A percentile compares a stretch with the other conserved stretches of the same genome.
Evolutionary conservation across 2,797 vertebrate species (phyloP).

Genomic region (Lithobates pipiens): DNA sequence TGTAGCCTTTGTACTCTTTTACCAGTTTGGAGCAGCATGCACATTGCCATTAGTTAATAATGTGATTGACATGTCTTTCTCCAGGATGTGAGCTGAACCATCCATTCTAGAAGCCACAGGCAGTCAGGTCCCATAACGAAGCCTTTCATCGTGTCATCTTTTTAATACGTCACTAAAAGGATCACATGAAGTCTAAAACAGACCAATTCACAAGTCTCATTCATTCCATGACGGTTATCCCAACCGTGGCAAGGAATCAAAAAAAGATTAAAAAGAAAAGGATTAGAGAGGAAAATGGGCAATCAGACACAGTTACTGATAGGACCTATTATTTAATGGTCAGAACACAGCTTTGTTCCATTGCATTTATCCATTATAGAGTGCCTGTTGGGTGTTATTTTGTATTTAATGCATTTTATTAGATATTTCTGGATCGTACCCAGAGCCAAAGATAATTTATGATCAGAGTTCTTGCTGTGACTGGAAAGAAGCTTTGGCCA

Average conservation of each 20-base stretch:
- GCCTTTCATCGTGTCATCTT: constrained; percentile 29
- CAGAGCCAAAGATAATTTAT: too few relatives aligned
- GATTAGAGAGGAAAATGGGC: neutral
- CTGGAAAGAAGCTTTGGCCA: too few relatives aligned
- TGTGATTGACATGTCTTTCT: constrained; percentile 4
- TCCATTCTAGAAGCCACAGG: constrained; percentile 30
- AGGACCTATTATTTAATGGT: neutral
- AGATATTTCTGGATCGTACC: too few relatives aligned
- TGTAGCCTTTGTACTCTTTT: neutral
- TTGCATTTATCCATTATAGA: neutral
- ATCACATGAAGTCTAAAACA: constrained; percentile 46
- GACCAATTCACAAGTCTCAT: constrained; percentile 42
- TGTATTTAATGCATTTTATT: neutral
- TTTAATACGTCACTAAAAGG: constrained; percentile 21
- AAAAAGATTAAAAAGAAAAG: constrained; percentile 17
- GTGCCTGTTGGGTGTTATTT: neutral
- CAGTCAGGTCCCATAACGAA: constrained; percentile 19
- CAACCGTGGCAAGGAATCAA: neutral
- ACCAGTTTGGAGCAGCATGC: neutral
- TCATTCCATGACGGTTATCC: neutral
- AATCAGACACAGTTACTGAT: neutral
- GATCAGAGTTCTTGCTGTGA: too few relatives aligned
- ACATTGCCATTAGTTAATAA: neutral
- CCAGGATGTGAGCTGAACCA: neutral
- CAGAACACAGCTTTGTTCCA: neutral